Evolutionary conservation across 2,113 vertebrate species (phyloP), one percentile per base, ranked within the genome.

Genomic region (Cyprinus carpio): DNA sequence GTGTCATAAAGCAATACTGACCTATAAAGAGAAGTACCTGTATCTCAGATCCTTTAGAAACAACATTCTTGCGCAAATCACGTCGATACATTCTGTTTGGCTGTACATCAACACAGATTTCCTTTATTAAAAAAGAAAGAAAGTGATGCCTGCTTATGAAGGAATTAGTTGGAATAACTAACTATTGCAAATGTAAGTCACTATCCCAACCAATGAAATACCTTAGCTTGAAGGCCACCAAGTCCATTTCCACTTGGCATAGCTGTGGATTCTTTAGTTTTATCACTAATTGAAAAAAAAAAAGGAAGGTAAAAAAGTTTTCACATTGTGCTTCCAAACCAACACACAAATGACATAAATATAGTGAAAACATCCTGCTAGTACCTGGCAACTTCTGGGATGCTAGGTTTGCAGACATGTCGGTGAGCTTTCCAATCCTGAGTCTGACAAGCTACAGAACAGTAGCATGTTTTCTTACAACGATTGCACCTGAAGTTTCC

Each of bases 391-490:
- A 86, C 94, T 91, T 93, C 94, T 13, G 56, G 62, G 74, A 92
- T 91, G 87, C 90, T 0, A 1, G 92, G 81, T 10, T 90, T 94
- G 91, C 98, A 99, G 25, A 95, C 84, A 23, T 92, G 90, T 83
- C 91, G 92, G 80, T 99, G 97, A 0, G 88, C 90, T 7, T 91
- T 91, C 98, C 97, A 99, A 82, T 98, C 97, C 87, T 95, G 90
- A 27, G 88, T 93, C 93, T 98, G 97, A 87, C 98, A 99, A 0
- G 62, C 46, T 29, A 82, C 86, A 20, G 96, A 98, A 90, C 98
- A 99, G 77, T 99, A 99, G 78, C 89, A 85, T 0, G 91, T 93
- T 88, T 95, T 96, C 90, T 96, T 96, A 88, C 97, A 99, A 18
- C 92, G 92, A 0, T 93, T 95, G 81, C 97, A 99, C 9, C 94